Evolutionary conservation across 2,113 vertebrate genomes (phyloP), one percentile per base, ranked within the genome.

Genomic region (Nesoenas mayeri): DNA sequence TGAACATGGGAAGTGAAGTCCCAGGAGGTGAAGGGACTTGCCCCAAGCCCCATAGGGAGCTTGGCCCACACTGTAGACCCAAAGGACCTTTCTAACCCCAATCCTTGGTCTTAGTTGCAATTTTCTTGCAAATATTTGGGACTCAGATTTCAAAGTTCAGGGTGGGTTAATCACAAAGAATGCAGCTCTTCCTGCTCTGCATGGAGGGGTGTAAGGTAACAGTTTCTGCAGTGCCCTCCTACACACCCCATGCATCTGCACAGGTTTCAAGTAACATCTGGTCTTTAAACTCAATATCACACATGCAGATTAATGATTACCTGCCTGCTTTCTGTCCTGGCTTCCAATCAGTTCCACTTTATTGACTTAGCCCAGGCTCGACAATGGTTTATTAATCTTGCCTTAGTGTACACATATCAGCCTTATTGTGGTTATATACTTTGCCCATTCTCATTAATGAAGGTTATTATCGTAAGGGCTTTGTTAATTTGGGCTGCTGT

Each of bases 151-250:
- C 90, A 87, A 85, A 88, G 95, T 92, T 96, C 85, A 93, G 36
- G 73, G 84, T 73, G 70, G 92, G 95, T 93, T 96, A 94, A 97
- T 95, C 70, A 73, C 70, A 82, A 95, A 92, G 91, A 96, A 95
- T 95, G 95, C 69, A 87, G 86, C 57, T 93, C 57, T 93, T 96
- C 91, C 92, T 93, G 91, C 62, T 95, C 77, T 19, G 20, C 36
- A 6, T 61, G 66, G 51, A 91, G 53, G 56, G 58, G 54, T 87
- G 62, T 95, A 85, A 81, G 47, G 61, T 93, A 94, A 90, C 85
- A 72, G 85, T 1, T 1, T 19, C 58, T 79, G 38, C 3, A 0
- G 60, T 94, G 79, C 88, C 48, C 51, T 86, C 40, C 58, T 2
- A 1, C 58, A 71, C n/a, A 54, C 73, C 62, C 74, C 70, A 34